Base-by-base conservation (phyloP, 2,888 invertebrate species). In the Meliscaeva auricollis region DNA sequence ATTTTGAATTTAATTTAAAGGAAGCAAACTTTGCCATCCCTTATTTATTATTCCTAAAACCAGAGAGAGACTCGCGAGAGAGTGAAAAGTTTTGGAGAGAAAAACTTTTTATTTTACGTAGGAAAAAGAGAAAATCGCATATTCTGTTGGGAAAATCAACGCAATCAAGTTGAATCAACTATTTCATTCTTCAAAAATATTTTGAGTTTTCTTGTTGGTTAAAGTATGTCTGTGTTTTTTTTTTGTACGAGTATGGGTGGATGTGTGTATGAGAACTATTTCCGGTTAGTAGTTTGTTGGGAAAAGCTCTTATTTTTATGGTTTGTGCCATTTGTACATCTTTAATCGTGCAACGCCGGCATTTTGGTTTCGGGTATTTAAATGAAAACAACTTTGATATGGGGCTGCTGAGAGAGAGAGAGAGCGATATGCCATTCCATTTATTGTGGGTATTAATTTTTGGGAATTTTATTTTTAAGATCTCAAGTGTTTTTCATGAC, bases 291-390 rank as follows among this genome's bases (percentile, higher is more conserved):
- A 13, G 54, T 41, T 62, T 30, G 26, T 54, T 38, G 15, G 11
- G 30, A 62, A 74, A 69, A 70, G 64, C 52, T 60, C 58, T 70
- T 35, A 35, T 69, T 64, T 64, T 41, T 70, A 50, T 46, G 15
- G 46, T 41, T 68, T 48, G 17, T 15, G 22, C 69, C 32, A 35
- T 69, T 69, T 56, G 52, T 54, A 52, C 38, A 58, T 69, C 54
- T 73, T 82, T 62, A 84, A 84, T 72, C 72, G 76, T 85, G 85
- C 75, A 85, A 76, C 72, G 80, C 80, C 85, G 85, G 85, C 85
- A 81, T 85, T 80, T 85, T 73, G 68, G 35, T 73, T 56, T 58
- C 48, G 64, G 56, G 20, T 44, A 68, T 50, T 75, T 70, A 66
- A 69, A 44, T 52, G 44, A 41, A 41, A 20, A 44, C 20, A 41